Evolutionary conservation across 1,140 invertebrate species (phyloP), one percentile per base, ranked within the genome.

Genomic region (Lycorma delicatula): DNA sequence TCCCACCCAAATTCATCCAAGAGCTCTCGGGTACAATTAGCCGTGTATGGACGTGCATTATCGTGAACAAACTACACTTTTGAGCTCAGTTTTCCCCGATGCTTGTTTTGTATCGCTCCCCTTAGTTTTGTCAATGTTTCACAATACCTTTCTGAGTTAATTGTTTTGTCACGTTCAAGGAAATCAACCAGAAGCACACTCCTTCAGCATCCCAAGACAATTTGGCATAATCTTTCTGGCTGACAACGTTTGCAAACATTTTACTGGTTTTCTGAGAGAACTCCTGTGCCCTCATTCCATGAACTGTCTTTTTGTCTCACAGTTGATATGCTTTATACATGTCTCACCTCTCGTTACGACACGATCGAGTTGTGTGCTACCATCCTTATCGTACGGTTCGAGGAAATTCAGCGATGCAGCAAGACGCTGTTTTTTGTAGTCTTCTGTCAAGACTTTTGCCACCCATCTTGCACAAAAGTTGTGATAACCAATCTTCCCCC

Each of bases 131-230:
- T 5, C 4, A 38, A 18, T 38, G 36, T 38, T 38, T 38, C 12
- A 18, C 36, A 38, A 38, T 38, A 38, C 36, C 36, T 50, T 18
- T 26, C 48, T 26, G 3, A 38, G 36, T 38, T 38, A 3, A 38
- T 38, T 38, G 36, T 38, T 38, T 38, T 12, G 36, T 18, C 36
- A 13, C 59, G 41, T 20, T 54, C 49, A 18, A 66, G 48, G 57
- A 65, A 63, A 47, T 65, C 58, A 38, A 58, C 47, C 22, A 63
- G 18, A 34, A 68, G 47, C 34, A 66, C n/a, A n/a, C 44, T 41
- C 64, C 62, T 41, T 55, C 20, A 28, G 31, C 16, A 36, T 64
- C 63, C 63, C 61, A 69, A 63, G 67, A 68, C 18, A 68, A 55
- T 13, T 59, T 60, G 18, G 60, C 56, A 68, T 60, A 29, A 69